Base-by-base conservation (phyloP, 37 sponge, comb jelly and placozoan species). In the Diacarnus erythraeanus region DNA sequence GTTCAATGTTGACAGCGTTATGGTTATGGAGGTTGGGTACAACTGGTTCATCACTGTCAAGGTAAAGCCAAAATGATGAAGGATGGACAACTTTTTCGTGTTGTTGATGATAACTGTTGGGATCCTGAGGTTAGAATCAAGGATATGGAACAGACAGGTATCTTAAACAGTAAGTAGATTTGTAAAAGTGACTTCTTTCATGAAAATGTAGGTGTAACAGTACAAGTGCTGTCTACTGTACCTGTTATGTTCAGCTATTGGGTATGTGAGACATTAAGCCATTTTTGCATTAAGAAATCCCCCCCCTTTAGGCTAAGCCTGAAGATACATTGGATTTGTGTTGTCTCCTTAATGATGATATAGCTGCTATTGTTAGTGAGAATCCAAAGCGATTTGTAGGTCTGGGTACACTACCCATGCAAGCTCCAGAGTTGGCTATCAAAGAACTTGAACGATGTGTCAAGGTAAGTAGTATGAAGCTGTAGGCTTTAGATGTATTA, bases 231-330 rank as follows among this genome's bases (percentile, higher is more conserved):
- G 68, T 92, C 93, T 23, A 95, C 96, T 23, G 96, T 95, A 1
- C 96, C 96, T 30, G 93, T 95, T 54, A 95, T 95, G 96, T 95
- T 95, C 85, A 89, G 94, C 76, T 94, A 94, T 58, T 89, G 90
- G 94, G 94, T 93, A 64, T 44, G 87, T 75, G 42, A 6, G 36
- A 54, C 54, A 20, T 42, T 43, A 51, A 2, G 9, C 10, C 61
- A n/a, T 5, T 17, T 20, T 25, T n/a, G 1, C 34, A 6, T 30
- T 20, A 67, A 3, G 57, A 29, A 12, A 29, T 39, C 34, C 42
- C 57, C 23, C 69, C 39, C 39, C 56, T 56, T 2, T 64, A 91
- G 96, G 96, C 96, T 8, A 92, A 92, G 72, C 92, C 90, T 25
- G 93, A 95, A 74, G 96, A 95, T 69, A 92, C 96, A 1, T 86